A percentile compares a stretch with the other conserved stretches of the same genome.
Conservation (phyloP, 2,113 vertebrate species). For the Brachyistius frenatus region DNA sequence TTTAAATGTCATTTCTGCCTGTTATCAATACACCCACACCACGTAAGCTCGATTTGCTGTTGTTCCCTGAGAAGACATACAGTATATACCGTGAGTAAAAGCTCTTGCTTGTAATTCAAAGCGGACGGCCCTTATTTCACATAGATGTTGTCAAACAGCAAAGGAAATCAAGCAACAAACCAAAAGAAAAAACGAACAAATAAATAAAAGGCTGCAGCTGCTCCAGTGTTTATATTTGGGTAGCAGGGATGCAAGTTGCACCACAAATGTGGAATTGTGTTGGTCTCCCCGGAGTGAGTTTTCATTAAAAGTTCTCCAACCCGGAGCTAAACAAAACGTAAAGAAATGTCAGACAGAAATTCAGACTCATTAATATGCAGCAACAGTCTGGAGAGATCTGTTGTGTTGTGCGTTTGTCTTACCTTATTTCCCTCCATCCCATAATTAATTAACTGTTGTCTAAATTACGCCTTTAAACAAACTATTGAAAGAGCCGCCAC, state of each 20-base stretch:
- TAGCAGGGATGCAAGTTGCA: conserved; percentile 19
- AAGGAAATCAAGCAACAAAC: conserved; percentile 48
- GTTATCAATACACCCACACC: conserved; percentile 36
- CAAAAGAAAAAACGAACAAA: conserved; percentile 21
- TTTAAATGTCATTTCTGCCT: conserved; percentile 31
- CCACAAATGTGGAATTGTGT: conserved; percentile 22
- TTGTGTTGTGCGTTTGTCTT: conserved; percentile 31
- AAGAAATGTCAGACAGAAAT: conserved; percentile 47
- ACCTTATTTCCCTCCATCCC: conserved; percentile 50
- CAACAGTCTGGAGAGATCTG: conserved; percentile 20
- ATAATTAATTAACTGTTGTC: conserved; percentile 57
- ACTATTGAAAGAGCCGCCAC: conserved; percentile 16
- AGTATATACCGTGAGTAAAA: conserved; percentile 4
- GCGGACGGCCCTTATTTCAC: conserved; percentile 27
- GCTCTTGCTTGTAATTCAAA: conserved; percentile 42
- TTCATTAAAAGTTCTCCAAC: conserved; percentile 70
- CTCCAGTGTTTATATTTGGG: conserved; percentile 45
- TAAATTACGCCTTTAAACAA: conserved; percentile 55
- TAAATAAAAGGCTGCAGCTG: conserved; percentile 52
- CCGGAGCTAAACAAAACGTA: conserved; percentile 24
- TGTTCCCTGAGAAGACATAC: conserved; percentile 25
- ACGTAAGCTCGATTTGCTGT: conserved; percentile 26
- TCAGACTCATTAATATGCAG: conserved; percentile 46
- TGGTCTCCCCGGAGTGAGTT: conserved; percentile 37
- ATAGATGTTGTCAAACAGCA: conserved; percentile 37